phyloP scores from a whole-genome alignment of 2,888 invertebrate genomes.

The Pogonocherus hispidulus region DNA sequence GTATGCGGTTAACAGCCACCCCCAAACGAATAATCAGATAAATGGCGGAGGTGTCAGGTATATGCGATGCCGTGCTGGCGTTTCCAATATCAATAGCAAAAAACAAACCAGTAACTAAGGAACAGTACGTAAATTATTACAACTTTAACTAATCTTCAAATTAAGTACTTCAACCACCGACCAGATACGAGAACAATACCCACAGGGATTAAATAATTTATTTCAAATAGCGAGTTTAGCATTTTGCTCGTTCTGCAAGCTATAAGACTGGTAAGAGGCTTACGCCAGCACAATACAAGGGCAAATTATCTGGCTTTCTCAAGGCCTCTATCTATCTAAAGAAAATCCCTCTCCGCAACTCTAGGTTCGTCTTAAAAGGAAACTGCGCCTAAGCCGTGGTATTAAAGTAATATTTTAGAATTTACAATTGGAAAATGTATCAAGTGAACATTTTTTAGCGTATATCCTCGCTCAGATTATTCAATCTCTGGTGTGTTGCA shows the following conservation, averaged over 20 bases:
- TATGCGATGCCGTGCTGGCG: too few species aligned
- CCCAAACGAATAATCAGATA: too few species aligned
- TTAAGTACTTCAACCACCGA: background rate
- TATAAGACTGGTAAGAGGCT: constrained; percentile 3
- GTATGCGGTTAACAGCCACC: too few species aligned
- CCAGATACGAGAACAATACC: background rate
- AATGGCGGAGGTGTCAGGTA: too few species aligned
- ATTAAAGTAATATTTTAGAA: constrained; percentile 15
- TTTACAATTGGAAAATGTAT: background rate
- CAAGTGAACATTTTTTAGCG: background rate
- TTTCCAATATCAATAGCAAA: too few species aligned
- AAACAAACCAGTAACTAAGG: too few species aligned
- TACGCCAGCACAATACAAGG: constrained; percentile 6
- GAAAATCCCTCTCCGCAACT: background rate
- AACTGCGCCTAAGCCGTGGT: background rate
- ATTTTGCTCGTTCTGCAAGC: constrained; percentile 1
- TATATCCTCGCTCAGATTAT: too few species aligned
- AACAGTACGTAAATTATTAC: background rate
- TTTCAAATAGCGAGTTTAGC: constrained; percentile 13
- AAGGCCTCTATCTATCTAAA: background rate
- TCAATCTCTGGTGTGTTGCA: too few species aligned
- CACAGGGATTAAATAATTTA: background rate
- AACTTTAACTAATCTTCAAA: background rate
- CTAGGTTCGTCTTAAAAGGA: background rate
- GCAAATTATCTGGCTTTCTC: constrained; percentile 17